phyloP scores from a whole-genome alignment of 1,140 invertebrate genomes.

The Microvelia longipes region DNA sequence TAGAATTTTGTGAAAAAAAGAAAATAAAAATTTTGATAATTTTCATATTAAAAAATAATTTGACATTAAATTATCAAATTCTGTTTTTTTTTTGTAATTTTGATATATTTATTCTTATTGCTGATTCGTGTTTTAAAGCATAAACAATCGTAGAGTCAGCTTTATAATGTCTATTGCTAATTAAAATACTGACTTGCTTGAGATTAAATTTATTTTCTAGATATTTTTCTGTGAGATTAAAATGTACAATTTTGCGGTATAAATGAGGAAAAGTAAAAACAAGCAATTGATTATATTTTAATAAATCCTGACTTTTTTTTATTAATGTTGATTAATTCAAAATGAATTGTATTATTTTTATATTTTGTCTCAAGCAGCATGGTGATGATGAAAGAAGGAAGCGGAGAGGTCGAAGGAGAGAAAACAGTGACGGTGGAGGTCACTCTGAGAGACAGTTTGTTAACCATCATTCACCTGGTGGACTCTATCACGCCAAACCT shows the following conservation, averaged over 20 bases:
- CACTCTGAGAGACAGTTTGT: slow-evolving; percentile 12
- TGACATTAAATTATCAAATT: too few species aligned
- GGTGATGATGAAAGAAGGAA: slow-evolving; percentile 10
- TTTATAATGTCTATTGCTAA: too few species aligned
- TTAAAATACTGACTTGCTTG: too few species aligned
- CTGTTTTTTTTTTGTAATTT: too few species aligned
- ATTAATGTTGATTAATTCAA: not conserved
- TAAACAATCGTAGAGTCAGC: too few species aligned
- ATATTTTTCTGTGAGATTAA: not conserved
- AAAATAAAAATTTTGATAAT: too few species aligned
- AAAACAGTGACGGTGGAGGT: slow-evolving; percentile 7
- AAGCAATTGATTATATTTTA: not conserved
- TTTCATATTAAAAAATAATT: too few species aligned
- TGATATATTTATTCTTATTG: too few species aligned
- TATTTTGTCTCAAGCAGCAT: not conserved
- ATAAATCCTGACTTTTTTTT: not conserved
- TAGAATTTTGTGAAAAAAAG: too few species aligned
- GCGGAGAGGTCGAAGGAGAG: slow-evolving; percentile 13
- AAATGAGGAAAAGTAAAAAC: not conserved
- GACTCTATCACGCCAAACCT: not conserved
- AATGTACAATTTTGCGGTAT: not conserved
- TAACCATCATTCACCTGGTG: slow-evolving; percentile 13
- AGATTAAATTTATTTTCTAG: not conserved
- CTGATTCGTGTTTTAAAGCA: too few species aligned
- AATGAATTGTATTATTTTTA: not conserved